Evolutionary conservation across 2,888 invertebrate genomes (phyloP).

Genomic region (Tubulanus polymorphus): DNA sequence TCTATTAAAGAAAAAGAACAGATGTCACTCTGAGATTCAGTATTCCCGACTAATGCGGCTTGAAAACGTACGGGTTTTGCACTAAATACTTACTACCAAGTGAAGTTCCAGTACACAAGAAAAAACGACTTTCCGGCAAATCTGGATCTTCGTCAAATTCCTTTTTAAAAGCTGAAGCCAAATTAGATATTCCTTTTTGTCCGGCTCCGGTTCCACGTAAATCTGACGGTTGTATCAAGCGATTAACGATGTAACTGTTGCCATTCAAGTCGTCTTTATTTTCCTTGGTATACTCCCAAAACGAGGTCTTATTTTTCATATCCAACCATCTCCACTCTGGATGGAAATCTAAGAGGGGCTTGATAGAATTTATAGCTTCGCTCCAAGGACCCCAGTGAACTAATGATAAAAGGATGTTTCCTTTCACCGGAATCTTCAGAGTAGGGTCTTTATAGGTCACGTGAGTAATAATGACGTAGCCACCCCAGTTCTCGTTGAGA

Average conservation of each 20-base stretch:
- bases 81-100: conserved; percentile 16
- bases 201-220: neutral
- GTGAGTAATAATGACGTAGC: conserved; percentile 8
- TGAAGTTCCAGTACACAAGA: conserved; percentile 8
- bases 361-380: neutral
- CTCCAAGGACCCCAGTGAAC: conserved; percentile 13
- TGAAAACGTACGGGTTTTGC: no score
- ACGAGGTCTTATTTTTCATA: conserved; percentile 4
- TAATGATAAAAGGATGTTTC: conserved; percentile 11
- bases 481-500: conserved; percentile 17
- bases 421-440: neutral
- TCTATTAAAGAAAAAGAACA: no score
- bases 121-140: neutral
- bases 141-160: neutral
- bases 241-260: conserved; percentile 11
- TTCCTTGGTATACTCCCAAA: conserved; percentile 19
- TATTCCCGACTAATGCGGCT: no score
- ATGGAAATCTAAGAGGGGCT: neutral
- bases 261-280: conserved; percentile 15
- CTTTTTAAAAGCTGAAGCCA: no score
- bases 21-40: no score
- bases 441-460: no score
- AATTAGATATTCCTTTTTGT: no score
- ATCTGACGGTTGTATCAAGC: conserved; percentile 12
- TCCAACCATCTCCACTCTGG: neutral